A percentile compares a stretch with the other conserved stretches of the same genome.
Conservation (phyloP, 2,888 invertebrate species). For the Peribatodes rhomboidaria region DNA sequence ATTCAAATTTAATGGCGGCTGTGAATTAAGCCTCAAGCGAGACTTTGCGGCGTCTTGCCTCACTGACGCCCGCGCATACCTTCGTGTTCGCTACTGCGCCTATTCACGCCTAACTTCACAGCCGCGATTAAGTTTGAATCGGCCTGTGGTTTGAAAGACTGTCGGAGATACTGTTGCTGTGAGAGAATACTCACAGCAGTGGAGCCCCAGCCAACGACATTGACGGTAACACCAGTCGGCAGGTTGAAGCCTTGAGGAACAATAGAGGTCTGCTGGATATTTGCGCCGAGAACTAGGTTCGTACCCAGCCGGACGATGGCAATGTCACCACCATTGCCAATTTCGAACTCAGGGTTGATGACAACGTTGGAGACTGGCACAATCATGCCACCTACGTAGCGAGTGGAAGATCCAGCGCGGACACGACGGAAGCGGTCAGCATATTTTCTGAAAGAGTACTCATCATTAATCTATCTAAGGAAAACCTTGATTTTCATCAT, state of each 20-base stretch:
- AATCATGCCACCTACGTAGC: constrained; percentile 3
- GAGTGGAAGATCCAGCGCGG: constrained; percentile 29
- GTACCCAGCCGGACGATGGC: constrained; percentile 7
- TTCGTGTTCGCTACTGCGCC: no score
- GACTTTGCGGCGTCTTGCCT: no score
- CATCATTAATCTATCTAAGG: not conserved
- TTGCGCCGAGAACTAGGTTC: constrained; percentile 48
- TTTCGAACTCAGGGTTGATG: constrained; percentile 26
- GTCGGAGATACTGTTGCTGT: no score
- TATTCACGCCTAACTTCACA: no score
- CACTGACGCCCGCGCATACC: no score
- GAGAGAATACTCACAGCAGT: constrained; percentile 56
- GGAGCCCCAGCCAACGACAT: constrained; percentile 66
- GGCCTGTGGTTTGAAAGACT: no score
- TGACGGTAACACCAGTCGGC: constrained; percentile 56
- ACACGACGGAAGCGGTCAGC: constrained; percentile 24
- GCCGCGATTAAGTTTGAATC: no score
- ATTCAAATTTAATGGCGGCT: no score
- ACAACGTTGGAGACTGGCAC: not conserved
- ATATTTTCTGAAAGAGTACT: constrained; percentile 4
- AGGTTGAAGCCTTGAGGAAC: constrained; percentile 37
- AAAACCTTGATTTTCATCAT: no score
- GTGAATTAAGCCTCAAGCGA: no score
- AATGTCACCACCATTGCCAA: constrained; percentile 22
- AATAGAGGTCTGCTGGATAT: constrained; percentile 53